Evolutionary conservation across 2,113 vertebrate genomes (phyloP).

Genomic region (Henicopernis longicauda): DNA sequence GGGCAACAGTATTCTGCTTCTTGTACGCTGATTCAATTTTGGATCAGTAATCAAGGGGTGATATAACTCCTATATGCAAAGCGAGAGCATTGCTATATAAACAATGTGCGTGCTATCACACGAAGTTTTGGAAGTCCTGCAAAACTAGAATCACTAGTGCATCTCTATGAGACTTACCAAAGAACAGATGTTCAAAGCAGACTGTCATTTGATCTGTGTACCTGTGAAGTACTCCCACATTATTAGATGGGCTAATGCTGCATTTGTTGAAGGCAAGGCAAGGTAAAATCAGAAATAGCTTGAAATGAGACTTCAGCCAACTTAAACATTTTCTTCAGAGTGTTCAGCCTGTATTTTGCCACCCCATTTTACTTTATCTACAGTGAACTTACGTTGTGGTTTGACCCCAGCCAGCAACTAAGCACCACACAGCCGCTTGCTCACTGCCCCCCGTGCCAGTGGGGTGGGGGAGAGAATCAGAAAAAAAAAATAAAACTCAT

Average conservation of each 20-base stretch:
- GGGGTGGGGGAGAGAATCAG: too few relatives aligned
- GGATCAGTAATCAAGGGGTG: not conserved
- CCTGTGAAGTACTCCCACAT: not conserved
- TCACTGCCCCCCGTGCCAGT: too few relatives aligned
- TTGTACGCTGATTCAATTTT: not conserved
- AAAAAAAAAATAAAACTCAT: too few relatives aligned
- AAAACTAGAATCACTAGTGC: not conserved
- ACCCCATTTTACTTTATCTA: not conserved
- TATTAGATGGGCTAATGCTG: not conserved
- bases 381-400: not conserved
- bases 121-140: not conserved
- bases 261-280: not conserved
- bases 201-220: not conserved
- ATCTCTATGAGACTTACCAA: not conserved
- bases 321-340: not conserved
- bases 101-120: not conserved
- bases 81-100: not conserved
- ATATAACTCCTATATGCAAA: not conserved
- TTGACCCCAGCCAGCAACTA: too few relatives aligned
- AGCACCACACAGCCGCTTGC: too few relatives aligned
- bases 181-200: not conserved
- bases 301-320: not conserved
- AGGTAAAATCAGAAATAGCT: not conserved
- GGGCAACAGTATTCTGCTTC: not conserved
- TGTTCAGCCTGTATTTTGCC: not conserved